Percentiles rank a stretch among this genome's conserved stretches.
These are phyloP conservation scores for Taenaris catops DNA, from an alignment of 2,888 invertebrate genomes.

Conservation along the genomic window DNA sequence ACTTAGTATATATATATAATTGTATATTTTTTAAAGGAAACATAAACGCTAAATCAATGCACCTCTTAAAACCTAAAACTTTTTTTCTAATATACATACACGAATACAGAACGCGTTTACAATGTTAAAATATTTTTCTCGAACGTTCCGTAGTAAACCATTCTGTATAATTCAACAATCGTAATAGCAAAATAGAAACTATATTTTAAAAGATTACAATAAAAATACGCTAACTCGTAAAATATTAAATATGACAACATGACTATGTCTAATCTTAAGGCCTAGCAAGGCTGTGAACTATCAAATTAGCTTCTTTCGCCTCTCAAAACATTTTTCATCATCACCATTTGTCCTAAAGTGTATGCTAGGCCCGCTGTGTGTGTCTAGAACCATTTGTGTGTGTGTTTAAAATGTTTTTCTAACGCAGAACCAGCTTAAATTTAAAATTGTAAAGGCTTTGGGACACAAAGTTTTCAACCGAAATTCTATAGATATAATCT, in stretches of 20 bases:
- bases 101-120: constrained; percentile 43
- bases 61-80: constrained; percentile 57
- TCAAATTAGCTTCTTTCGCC: no score
- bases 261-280: no score
- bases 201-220: constrained; percentile 51
- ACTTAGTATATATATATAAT: constrained; percentile 29
- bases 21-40: constrained; percentile 43
- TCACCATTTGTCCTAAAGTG: no score
- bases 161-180: constrained; percentile 43
- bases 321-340: no score
- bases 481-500: no score
- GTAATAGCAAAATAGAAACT: constrained; percentile 57
- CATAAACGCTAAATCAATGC: constrained; percentile 46
- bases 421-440: no score
- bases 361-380: no score
- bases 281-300: no score
- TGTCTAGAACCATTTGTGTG: no score
- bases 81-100: constrained; percentile 66
- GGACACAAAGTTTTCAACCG: no score
- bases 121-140: constrained; percentile 18
- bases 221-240: constrained; percentile 62
- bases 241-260: constrained; percentile 63
- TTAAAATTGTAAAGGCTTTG: no score
- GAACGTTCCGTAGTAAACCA: constrained; percentile 29
- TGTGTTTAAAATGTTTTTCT: no score